These are phyloP conservation scores for Ranitomeya imitator DNA, from an alignment of 2,113 vertebrate species.

Conservation along the genomic window DNA sequence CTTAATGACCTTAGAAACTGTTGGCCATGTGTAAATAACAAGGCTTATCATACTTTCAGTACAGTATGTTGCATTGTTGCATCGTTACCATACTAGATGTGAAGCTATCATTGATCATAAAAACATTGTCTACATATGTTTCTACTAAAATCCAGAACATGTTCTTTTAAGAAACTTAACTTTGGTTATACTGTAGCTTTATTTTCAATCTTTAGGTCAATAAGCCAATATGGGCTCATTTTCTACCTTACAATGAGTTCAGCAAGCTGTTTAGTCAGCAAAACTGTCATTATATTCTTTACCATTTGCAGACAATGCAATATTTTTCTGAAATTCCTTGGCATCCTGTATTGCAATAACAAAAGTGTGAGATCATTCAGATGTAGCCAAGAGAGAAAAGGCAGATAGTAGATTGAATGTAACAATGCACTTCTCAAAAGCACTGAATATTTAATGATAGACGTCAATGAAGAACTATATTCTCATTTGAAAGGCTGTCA, in stretches of 20 bases:
- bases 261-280: conserved; percentile 1
- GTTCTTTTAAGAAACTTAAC: conserved; percentile 16
- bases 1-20: background rate
- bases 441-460: background rate
- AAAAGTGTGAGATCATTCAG: conserved; percentile 12
- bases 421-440: background rate
- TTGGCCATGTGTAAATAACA: no score
- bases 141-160: background rate
- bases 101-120: background rate
- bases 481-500: background rate
- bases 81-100: background rate
- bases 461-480: background rate
- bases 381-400: conserved; percentile 9
- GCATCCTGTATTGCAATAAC: conserved; percentile 12
- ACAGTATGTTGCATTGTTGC: background rate
- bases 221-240: conserved; percentile 2
- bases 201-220: conserved; percentile 3
- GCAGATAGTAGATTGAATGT: no score
- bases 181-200: background rate
- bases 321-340: conserved; percentile 8
- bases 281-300: conserved; percentile 31
- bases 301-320: conserved; percentile 39
- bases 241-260: conserved; percentile 11
- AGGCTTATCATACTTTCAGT: background rate
- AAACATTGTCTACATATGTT: background rate